Percentiles rank a stretch among this genome's conserved stretches.
Conservation (phyloP, 2,797 vertebrate species). For the Microcaecilia unicolor region DNA sequence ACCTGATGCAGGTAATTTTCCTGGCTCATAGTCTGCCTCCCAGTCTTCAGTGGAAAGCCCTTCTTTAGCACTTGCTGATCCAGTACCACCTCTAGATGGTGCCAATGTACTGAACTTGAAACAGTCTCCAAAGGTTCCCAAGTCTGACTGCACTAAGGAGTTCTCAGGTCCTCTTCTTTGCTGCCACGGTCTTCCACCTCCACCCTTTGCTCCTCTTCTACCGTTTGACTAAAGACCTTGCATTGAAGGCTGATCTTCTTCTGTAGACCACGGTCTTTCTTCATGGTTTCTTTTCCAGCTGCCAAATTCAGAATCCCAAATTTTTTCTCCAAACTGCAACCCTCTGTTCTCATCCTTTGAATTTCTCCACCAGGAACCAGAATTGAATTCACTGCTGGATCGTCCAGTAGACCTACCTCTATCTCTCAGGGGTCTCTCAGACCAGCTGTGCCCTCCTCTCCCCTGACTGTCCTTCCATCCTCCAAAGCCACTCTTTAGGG, state of each 20-base stretch:
- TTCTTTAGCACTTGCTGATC: too few relatives aligned
- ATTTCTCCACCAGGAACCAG: background rate
- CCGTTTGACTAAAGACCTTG: background rate
- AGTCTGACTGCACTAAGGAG: background rate
- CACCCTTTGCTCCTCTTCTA: background rate
- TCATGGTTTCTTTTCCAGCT: background rate
- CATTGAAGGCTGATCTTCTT: background rate
- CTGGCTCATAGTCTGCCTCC: slow-evolving; percentile 2
- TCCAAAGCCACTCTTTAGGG: background rate
- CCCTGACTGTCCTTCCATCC: background rate
- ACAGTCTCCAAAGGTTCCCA: background rate
- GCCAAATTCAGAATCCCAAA: background rate
- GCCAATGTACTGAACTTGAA: background rate
- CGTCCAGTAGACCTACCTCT: background rate
- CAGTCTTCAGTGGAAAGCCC: too few relatives aligned
- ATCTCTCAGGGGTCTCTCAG: background rate
- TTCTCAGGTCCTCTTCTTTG: background rate
- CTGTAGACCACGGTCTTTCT: background rate
- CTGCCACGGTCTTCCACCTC: background rate
- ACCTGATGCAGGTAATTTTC: background rate
- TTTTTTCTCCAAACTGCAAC: background rate
- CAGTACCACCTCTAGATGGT: too few relatives aligned
- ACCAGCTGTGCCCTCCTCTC: background rate
- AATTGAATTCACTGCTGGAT: background rate
- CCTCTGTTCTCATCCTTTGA: background rate